Base-by-base conservation (phyloP, 64 coral and sea anemone genomes). In the Platygyra sinensis region DNA sequence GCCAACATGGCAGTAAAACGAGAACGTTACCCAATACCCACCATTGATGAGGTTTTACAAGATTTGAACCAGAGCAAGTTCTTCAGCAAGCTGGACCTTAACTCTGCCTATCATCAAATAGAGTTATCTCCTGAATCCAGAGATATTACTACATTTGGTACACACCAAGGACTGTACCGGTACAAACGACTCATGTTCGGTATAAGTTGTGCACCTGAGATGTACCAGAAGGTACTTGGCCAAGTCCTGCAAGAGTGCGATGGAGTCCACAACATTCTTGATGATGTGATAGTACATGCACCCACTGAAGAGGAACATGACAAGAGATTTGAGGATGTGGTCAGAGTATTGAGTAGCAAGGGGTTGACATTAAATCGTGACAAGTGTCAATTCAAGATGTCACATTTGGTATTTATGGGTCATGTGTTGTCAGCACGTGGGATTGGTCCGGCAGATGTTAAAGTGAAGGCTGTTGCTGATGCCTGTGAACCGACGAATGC, bases 151-250 rank as follows among this genome's bases (percentile, higher is more conserved):
- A 74, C 89, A 38, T 91, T 91, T 82, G 19, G 51, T 13, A 91
- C 78, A 25, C 78, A 83, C 59, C 14, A 83, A 22, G 78, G 78
- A 19, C 65, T 82, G 15, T 72, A 57, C 50, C 32, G 78, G 14
- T 91, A 74, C 50, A 91, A 79, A 60, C 30, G 79, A 16, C 49
- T 91, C 13, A 91, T 80, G 42, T 91, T 84, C 71, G 78, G 89
- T 11, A 91, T 80, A 46, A 85, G 42, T 19, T 91, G 20, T 12
- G 5, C n/a, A n/a, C n/a, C 57, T 36, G 33, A 91, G 60, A 62
- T 91, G 31, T 91, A 80, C 42, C 89, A 91, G 33, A 30, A 62
- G 63, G 62, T 63, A 36, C 25, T 28, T 6, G 12, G 24, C 60
- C 74, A 89, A 77, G n/a, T 64, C n/a, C 74, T 89, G 13, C 74